A percentile compares a stretch with the other conserved stretches of the same genome.
Evolutionary conservation across 2,113 vertebrate species (phyloP).

Genomic region (Dicrurus megarhynchus): DNA sequence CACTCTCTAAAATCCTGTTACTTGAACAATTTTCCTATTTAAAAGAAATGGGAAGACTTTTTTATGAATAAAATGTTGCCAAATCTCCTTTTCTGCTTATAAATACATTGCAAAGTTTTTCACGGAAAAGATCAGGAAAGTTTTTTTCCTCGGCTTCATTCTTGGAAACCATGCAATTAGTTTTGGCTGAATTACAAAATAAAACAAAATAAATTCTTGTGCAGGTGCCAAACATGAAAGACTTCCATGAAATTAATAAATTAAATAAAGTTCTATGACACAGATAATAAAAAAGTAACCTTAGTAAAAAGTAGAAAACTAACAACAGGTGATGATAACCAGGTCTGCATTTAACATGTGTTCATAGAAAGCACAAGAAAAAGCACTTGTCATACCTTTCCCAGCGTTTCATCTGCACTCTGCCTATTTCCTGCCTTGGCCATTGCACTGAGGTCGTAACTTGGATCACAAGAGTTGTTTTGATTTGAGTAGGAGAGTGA

Average conservation of each 20-base stretch:
- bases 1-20: not conserved
- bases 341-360: not conserved
- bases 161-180: not conserved
- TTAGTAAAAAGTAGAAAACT: not conserved
- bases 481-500: not conserved
- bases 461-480: not conserved
- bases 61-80: not conserved
- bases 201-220: not conserved
- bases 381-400: not conserved
- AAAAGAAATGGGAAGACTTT: not conserved
- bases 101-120: not conserved
- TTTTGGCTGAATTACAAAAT: not conserved
- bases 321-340: not conserved
- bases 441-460: not conserved
- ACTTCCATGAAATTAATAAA: not conserved
- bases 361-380: not conserved
- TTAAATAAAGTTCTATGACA: not conserved
- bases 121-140: not conserved
- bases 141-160: not conserved
- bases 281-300: not conserved
- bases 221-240: not conserved
- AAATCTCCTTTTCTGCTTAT: not conserved
- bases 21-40: not conserved
- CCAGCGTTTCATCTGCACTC: not conserved
- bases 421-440: not conserved